Percentiles rank a stretch among this genome's conserved stretches.
These are phyloP conservation scores for Dryoscopus gambensis DNA, from an alignment of 2,113 vertebrate genomes.

Conservation along the genomic window DNA sequence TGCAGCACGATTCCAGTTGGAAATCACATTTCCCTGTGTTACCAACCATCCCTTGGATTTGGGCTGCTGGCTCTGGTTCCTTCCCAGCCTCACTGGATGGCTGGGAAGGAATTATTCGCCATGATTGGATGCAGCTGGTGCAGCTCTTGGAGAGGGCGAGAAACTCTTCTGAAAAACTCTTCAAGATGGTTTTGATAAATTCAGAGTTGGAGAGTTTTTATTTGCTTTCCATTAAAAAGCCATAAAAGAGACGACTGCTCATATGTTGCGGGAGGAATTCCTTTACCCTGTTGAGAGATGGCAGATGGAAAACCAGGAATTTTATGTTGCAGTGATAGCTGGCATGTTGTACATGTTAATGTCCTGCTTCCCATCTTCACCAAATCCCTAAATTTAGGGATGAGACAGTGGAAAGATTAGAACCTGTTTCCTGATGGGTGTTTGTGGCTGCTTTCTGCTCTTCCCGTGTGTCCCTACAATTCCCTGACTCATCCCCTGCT, in stretches of 20 bases:
- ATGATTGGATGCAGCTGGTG: neutral
- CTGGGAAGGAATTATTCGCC: neutral
- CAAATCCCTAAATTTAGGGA: neutral
- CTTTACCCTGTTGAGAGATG: neutral
- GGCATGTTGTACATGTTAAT: neutral
- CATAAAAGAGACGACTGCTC: neutral
- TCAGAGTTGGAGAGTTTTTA: neutral
- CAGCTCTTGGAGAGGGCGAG: neutral
- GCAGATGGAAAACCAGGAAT: neutral
- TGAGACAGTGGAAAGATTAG: neutral
- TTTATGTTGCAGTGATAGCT: neutral
- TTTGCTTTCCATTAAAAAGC: neutral
- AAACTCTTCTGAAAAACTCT: neutral
- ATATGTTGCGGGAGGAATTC: neutral
- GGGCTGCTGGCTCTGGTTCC: neutral
- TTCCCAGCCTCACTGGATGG: neutral
- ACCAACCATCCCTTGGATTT: neutral
- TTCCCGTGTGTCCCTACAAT: rapidly evolving
- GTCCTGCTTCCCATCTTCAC: neutral
- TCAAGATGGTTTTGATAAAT: constrained; percentile 17
- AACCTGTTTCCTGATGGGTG: rapidly evolving
- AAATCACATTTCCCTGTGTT: neutral
- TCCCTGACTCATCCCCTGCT: neutral
- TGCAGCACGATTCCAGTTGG: neutral
- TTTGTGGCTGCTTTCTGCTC: neutral